Evolutionary conservation across 2,113 vertebrate species (phyloP).

Genomic region (Psittacula cyanocephala): DNA sequence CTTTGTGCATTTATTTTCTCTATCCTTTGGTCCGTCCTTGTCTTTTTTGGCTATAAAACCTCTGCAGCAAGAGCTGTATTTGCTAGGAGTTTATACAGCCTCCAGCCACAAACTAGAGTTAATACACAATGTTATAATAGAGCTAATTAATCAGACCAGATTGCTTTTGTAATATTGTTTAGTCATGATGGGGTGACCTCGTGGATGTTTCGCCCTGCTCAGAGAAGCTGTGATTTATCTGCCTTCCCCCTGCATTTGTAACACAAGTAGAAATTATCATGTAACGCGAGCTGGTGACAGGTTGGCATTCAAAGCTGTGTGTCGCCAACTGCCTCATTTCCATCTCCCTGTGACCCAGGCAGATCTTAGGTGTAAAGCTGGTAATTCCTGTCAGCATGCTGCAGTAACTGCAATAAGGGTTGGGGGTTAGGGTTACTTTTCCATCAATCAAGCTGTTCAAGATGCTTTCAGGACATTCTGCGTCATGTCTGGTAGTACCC

Average conservation of each 20-base stretch:
- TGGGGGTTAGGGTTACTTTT: neutral
- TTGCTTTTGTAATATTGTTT: neutral
- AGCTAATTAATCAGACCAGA: neutral
- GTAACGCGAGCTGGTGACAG: neutral
- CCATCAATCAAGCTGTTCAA: no score
- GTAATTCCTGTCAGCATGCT: neutral
- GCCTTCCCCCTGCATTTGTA: neutral
- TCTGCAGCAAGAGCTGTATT: neutral
- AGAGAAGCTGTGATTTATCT: neutral
- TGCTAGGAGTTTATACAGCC: neutral
- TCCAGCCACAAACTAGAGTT: neutral
- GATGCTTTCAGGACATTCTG: no score
- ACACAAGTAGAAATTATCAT: neutral
- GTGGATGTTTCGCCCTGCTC: neutral
- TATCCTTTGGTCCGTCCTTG: neutral
- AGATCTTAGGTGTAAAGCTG: neutral
- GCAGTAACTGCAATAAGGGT: neutral
- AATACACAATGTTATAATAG: neutral
- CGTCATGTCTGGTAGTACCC: neutral
- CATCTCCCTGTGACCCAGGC: neutral
- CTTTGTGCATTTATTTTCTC: neutral
- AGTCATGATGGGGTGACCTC: neutral
- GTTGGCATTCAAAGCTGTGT: neutral
- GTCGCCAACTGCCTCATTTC: neutral
- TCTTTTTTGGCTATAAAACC: neutral